A percentile compares a stretch with the other conserved stretches of the same genome.
Conservation (phyloP, 1,140 invertebrate species). For the Eueides isabella region DNA sequence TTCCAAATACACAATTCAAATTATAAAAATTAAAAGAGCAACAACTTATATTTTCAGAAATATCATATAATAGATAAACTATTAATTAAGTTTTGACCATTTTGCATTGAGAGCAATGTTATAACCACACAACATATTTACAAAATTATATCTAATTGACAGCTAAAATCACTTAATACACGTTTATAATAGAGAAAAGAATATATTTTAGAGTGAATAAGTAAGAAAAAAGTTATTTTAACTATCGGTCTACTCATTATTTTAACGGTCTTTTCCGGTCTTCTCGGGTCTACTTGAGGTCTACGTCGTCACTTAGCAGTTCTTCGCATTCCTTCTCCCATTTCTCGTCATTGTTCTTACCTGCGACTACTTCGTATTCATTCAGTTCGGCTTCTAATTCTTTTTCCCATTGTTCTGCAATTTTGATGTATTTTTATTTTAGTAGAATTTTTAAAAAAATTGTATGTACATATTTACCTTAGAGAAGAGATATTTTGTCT, state of each 20-base stretch:
- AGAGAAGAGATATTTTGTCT: constrained; percentile 43
- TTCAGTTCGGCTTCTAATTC: constrained; percentile 95
- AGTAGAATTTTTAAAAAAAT: background rate
- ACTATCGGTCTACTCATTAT: background rate
- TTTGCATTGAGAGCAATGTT: background rate
- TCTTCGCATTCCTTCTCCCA: constrained; percentile 81
- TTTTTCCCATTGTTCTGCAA: constrained; percentile 95
- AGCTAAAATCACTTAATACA: background rate
- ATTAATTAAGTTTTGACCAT: background rate
- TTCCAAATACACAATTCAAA: no score
- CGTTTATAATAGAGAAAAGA: background rate
- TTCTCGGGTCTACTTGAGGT: constrained; percentile 69
- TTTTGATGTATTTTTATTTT: constrained; percentile 18
- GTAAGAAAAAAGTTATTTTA: background rate
- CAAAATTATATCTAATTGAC: constrained; percentile 35
- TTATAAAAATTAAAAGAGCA: no score
- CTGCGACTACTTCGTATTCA: constrained; percentile 93
- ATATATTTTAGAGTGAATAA: background rate
- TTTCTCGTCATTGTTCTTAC: constrained; percentile 78
- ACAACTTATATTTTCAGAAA: background rate
- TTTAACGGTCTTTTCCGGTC: constrained; percentile 13
- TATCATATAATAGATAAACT: background rate
- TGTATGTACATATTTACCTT: constrained; percentile 26
- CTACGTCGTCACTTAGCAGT: constrained; percentile 72
- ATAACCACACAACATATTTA: constrained; percentile 22